phyloP scores from a whole-genome alignment of 2,888 invertebrate species.

The Diloba caeruleocephala region DNA sequence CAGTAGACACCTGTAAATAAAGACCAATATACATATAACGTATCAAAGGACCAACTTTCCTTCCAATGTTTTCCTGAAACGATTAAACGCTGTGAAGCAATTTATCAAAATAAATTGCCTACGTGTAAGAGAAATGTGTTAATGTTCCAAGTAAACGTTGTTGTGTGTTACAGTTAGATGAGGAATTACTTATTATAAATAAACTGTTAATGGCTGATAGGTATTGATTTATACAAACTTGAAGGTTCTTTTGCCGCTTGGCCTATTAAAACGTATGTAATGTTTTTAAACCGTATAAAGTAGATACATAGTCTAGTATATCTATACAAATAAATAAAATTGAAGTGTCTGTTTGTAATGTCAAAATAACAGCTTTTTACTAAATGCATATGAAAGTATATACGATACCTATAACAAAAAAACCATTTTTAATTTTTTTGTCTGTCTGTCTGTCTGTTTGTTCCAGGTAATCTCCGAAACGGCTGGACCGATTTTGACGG shows the following conservation, averaged over 20 bases:
- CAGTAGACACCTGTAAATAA: not conserved
- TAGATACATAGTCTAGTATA: no score
- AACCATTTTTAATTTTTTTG: no score
- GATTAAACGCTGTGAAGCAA: conserved; percentile 49
- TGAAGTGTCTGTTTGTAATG: no score
- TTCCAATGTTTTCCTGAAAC: conserved; percentile 43
- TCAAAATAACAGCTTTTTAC: no score
- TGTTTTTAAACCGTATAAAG: no score
- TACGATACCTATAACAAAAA: no score
- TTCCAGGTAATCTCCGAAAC: no score
- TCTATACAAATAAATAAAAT: no score
- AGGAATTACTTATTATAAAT: conserved; percentile 32
- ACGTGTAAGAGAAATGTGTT: conserved; percentile 43
- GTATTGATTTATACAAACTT: conserved; percentile 13
- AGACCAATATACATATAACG: conserved; percentile 4
- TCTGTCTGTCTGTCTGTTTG: no score
- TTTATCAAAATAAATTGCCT: conserved; percentile 52
- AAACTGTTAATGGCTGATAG: conserved; percentile 3
- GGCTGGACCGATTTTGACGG: no score
- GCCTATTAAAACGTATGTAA: no score
- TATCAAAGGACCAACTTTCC: conserved; percentile 36
- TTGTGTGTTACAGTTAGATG: conserved; percentile 29
- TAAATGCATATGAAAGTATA: no score
- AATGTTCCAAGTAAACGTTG: conserved; percentile 43
- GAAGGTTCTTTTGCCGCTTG: not conserved